Conservation (phyloP, 2,113 vertebrate species). For the Dolichotis patagonum region DNA sequence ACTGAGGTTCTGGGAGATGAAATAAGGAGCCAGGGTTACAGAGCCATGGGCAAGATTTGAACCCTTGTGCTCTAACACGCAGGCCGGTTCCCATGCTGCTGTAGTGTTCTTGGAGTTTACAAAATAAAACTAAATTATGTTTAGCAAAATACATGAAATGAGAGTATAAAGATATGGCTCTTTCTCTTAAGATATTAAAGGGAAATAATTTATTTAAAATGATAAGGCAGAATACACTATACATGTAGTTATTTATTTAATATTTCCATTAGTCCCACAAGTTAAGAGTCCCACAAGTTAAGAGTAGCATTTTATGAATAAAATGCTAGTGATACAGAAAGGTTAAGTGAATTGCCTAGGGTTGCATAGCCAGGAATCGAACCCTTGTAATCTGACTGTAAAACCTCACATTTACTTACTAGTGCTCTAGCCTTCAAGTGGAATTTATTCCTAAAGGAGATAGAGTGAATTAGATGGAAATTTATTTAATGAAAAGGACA, state of each 20-base stretch:
- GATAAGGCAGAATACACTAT: neutral
- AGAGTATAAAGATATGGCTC: neutral
- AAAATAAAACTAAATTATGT: slow-evolving; percentile 17
- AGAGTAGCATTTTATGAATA: neutral
- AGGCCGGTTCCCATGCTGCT: neutral
- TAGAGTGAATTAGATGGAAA: neutral
- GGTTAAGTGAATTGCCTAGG: neutral
- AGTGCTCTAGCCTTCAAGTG: neutral
- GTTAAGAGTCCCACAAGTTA: neutral
- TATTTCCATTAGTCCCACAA: neutral
- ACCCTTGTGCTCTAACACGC: neutral
- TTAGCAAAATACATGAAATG: neutral
- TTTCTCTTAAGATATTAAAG: neutral
- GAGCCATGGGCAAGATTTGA: neutral
- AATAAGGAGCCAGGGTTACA: neutral
- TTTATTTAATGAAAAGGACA: neutral
- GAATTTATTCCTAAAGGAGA: neutral
- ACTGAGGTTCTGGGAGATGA: neutral
- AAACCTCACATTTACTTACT: neutral
- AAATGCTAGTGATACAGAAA: neutral
- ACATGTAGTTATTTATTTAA: neutral
- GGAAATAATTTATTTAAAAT: slow-evolving; percentile 1
- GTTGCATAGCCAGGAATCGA: neutral
- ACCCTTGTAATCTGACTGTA: neutral
- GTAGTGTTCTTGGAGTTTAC: neutral